Percentiles rank a stretch among this genome's conserved stretches.
Evolutionary conservation across 2,797 vertebrate species (phyloP).

Genomic region (Esox lucius): DNA sequence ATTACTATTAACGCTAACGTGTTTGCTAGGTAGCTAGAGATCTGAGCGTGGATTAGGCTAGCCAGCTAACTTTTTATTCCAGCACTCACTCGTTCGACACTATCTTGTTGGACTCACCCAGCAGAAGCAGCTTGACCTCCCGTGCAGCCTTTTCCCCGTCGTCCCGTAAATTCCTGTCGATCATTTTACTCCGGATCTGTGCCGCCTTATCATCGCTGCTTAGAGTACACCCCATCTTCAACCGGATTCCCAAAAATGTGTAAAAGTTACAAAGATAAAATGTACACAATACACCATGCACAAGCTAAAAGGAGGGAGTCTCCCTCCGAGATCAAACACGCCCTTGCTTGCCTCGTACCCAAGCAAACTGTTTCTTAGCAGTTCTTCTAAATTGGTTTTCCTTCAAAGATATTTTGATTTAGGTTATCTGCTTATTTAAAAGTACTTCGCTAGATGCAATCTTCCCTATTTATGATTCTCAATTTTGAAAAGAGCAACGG

Average conservation of each 20-base stretch:
- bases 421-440: background rate
- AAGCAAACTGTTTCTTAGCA: constrained; percentile 15
- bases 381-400: background rate
- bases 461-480: background rate
- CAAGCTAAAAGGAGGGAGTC: constrained; percentile 45
- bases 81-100: constrained; percentile 4
- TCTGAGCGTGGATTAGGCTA: background rate
- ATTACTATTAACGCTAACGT: background rate
- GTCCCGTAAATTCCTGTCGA: constrained; percentile 95
- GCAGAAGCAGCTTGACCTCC: constrained; percentile 95
- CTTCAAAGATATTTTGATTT: background rate
- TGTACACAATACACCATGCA: constrained; percentile 53
- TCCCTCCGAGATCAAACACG: constrained; percentile 59
- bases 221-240: constrained; percentile 93
- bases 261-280: constrained; percentile 35
- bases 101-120: constrained; percentile 81
- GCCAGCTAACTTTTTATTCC: background rate
- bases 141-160: constrained; percentile 96
- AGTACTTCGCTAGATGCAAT: background rate
- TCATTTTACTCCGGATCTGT: constrained; percentile 96
- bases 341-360: constrained; percentile 47
- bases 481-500: constrained; percentile 21
- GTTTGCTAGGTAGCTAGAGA: background rate
- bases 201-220: constrained; percentile 97
- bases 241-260: constrained; percentile 32